A percentile compares a stretch with the other conserved stretches of the same genome.
These are phyloP conservation scores for Planiliza haematocheilus DNA, from an alignment of 2,113 vertebrate species.

Conservation along the genomic window DNA sequence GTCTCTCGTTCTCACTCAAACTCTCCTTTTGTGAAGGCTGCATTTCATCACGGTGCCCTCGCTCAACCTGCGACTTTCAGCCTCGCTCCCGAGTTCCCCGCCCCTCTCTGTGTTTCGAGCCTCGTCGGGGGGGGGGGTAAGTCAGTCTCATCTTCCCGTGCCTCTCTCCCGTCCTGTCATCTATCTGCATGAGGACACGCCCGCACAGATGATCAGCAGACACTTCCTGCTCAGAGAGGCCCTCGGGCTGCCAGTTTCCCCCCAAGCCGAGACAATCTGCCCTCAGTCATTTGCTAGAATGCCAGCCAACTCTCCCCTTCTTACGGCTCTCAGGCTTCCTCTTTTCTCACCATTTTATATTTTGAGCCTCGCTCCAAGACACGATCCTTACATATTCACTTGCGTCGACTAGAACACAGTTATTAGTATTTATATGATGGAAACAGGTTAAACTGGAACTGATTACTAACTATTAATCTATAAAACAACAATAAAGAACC, in stretches of 20 bases:
- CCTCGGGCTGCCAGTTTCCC: slow-evolving; percentile 61
- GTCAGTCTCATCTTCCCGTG: slow-evolving; percentile 37
- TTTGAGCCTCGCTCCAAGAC: not conserved
- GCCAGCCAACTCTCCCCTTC: slow-evolving; percentile 37
- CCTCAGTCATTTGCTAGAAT: slow-evolving; percentile 49
- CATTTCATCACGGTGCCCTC: slow-evolving; percentile 59
- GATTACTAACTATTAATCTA: too few relatives aligned
- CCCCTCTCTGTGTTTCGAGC: slow-evolving; percentile 35
- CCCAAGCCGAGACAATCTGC: slow-evolving; percentile 73
- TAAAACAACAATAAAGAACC: too few relatives aligned
- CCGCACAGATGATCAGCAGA: slow-evolving; percentile 76
- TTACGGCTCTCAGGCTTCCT: not conserved
- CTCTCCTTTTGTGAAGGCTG: slow-evolving; percentile 49
- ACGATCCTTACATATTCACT: not conserved
- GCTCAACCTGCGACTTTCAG: slow-evolving; percentile 67
- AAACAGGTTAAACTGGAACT: too few relatives aligned
- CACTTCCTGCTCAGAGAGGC: slow-evolving; percentile 69
- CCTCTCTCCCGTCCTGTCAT: slow-evolving; percentile 44
- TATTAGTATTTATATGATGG: not conserved
- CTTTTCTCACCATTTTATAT: slow-evolving; percentile 16
- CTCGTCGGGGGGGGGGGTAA: slow-evolving; percentile 11
- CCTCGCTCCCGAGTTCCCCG: slow-evolving; percentile 23
- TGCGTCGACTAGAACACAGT: not conserved
- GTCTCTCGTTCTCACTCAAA: slow-evolving; percentile 66
- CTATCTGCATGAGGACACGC: slow-evolving; percentile 65